phyloP scores from a whole-genome alignment of 2,113 vertebrate species.

The Anthoscopus minutus region DNA sequence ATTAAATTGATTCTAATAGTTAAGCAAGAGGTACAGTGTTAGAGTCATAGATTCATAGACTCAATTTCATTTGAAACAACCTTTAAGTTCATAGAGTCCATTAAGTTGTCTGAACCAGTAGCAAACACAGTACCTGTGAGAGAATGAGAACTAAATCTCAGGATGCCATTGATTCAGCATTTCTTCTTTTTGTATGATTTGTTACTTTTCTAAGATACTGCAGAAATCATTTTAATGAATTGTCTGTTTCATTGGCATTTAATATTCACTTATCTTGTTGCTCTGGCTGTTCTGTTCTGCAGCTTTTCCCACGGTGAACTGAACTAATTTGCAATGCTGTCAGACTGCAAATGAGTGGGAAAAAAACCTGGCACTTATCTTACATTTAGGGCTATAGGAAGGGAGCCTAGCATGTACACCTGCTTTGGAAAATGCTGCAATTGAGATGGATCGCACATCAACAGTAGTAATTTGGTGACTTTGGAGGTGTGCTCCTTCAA shows the following conservation, averaged over 20 bases:
- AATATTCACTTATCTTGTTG: not conserved
- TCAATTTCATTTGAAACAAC: not conserved
- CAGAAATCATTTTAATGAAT: not conserved
- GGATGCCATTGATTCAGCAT: not conserved
- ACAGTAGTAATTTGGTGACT: not conserved
- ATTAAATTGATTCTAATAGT: not conserved
- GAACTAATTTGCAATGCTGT: not conserved
- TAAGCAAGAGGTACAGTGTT: not conserved
- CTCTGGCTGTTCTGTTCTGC: not conserved
- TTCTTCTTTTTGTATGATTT: not conserved
- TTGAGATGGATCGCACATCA: not conserved
- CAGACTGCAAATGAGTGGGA: not conserved
- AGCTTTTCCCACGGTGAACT: not conserved
- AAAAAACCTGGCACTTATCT: not conserved
- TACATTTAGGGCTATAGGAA: not conserved
- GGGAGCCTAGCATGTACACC: not conserved
- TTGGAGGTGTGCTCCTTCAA: not conserved
- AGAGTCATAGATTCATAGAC: not conserved
- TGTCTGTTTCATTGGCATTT: not conserved
- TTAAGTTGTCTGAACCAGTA: not conserved
- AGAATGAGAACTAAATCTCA: not conserved
- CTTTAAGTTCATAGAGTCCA: not conserved
- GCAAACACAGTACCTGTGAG: not conserved
- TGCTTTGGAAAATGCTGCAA: not conserved
- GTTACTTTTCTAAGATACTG: not conserved